Conservation (phyloP, 2,797 vertebrate species). For the Sebastes reedi region DNA sequence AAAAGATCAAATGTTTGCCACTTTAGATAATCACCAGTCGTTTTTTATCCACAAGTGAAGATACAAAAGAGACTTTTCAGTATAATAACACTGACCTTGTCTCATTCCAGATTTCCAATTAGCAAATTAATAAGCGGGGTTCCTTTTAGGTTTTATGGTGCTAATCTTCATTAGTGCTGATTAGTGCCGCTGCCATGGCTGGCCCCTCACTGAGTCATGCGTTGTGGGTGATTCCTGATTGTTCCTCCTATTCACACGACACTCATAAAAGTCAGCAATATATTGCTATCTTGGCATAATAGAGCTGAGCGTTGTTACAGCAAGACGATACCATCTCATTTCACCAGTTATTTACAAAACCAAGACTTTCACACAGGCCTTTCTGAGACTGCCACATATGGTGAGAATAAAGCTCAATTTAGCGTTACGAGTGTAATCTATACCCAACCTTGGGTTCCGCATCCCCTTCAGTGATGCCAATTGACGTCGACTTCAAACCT, state of each 20-base stretch:
- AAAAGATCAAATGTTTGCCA: slow-evolving; percentile 6
- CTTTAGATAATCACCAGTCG: background rate
- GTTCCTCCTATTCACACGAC: slow-evolving; percentile 20
- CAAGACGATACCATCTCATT: background rate
- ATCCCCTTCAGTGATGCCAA: slow-evolving; percentile 8
- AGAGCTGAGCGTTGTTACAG: background rate
- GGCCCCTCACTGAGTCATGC: slow-evolving; percentile 35
- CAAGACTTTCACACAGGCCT: background rate
- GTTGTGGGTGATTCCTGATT: slow-evolving; percentile 29
- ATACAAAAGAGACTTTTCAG: slow-evolving; percentile 11
- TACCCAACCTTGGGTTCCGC: slow-evolving; percentile 8
- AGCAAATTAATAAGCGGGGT: slow-evolving; percentile 84
- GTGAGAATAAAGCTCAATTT: slow-evolving; percentile 20
- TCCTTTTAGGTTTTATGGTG: slow-evolving; percentile 82
- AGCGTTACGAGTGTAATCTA: slow-evolving; percentile 18
- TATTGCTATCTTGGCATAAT: background rate
- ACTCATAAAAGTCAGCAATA: slow-evolving; percentile 19
- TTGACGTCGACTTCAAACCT: slow-evolving; percentile 18
- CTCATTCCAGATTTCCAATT: slow-evolving; percentile 85
- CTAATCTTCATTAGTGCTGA: slow-evolving; percentile 88
- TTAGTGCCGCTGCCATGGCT: slow-evolving; percentile 78
- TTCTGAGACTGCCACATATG: slow-evolving; percentile 4
- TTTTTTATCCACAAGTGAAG: slow-evolving; percentile 14
- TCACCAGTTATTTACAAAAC: background rate
- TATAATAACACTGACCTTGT: slow-evolving; percentile 67